Evolutionary conservation across 2,797 vertebrate species (phyloP).

Genomic region (Mareca strepera): DNA sequence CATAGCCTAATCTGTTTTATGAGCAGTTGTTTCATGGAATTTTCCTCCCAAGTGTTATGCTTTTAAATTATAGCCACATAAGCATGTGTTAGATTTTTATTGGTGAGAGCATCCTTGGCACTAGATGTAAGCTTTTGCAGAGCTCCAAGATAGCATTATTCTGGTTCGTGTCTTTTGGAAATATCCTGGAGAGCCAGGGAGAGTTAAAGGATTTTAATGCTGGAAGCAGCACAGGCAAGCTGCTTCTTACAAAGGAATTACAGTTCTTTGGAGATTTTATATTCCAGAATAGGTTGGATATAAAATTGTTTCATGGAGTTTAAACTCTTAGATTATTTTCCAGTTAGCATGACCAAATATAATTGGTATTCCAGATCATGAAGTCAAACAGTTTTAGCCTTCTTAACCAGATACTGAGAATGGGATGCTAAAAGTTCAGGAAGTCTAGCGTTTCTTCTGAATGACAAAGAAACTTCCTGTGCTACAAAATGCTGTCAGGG

Average conservation of each 20-base stretch:
- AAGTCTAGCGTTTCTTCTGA: conserved; percentile 67
- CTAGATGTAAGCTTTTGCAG: conserved; percentile 26
- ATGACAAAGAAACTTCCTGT: conserved; percentile 56
- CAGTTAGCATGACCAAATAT: conserved; percentile 55
- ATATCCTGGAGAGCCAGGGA: conserved; percentile 44
- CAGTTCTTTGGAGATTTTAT: conserved; percentile 58
- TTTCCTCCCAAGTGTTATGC: neutral
- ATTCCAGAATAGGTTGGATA: conserved; percentile 48
- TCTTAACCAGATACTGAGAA: conserved; percentile 38
- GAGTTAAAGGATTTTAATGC: conserved; percentile 48
- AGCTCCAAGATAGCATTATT: conserved; percentile 1
- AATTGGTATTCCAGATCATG: conserved; percentile 59
- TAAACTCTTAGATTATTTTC: conserved; percentile 73
- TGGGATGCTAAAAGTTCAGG: conserved; percentile 56
- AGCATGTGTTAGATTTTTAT: conserved; percentile 34
- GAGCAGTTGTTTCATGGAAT: neutral
- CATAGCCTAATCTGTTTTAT: neutral
- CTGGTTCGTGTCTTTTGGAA: conserved; percentile 57
- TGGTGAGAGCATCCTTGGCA: conserved; percentile 58
- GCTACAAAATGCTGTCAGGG: conserved; percentile 52
- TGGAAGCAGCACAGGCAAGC: conserved; percentile 51
- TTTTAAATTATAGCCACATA: neutral
- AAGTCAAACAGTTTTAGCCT: conserved; percentile 24
- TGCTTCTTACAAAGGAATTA: conserved; percentile 57
- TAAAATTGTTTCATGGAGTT: conserved; percentile 68